Percentiles rank a stretch among this genome's conserved stretches.
phyloP scores from a whole-genome alignment of 2,888 invertebrate species.

The Aquatica leii region DNA sequence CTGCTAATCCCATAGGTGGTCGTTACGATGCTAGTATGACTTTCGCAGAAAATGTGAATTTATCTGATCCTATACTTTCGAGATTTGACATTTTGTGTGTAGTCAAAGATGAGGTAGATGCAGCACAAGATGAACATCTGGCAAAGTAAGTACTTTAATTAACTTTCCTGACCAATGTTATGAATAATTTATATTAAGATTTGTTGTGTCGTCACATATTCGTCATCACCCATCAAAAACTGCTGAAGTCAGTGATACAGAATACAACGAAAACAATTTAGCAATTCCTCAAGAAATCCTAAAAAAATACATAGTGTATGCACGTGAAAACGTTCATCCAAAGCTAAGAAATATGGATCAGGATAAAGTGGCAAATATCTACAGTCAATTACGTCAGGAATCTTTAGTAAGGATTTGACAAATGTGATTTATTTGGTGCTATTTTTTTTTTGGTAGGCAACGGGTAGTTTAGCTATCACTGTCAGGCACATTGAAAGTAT shows the following conservation, averaged over 20 bases:
- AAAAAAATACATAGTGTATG: conserved; percentile 96
- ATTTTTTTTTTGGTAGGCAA: conserved; percentile 67
- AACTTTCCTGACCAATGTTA: no score
- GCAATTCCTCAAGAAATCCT: conserved; percentile 91
- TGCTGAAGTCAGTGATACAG: conserved; percentile 54
- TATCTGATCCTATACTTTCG: conserved; percentile 97
- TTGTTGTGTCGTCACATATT: conserved; percentile 94
- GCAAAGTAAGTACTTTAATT: conserved; percentile 72
- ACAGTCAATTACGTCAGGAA: conserved; percentile 93
- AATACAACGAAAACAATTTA: conserved; percentile 64
- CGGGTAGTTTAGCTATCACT: conserved; percentile 97
- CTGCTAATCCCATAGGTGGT: conserved; percentile 97
- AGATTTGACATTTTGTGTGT: conserved; percentile 98
- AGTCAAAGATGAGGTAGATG: conserved; percentile 94
- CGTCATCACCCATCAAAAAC: conserved; percentile 87
- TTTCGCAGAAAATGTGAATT: conserved; percentile 95
- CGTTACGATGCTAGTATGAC: conserved; percentile 97
- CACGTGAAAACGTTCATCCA: conserved; percentile 92
- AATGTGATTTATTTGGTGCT: background rate
- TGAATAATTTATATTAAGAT: conserved; percentile 58
- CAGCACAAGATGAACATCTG: conserved; percentile 88
- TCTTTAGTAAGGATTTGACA: conserved; percentile 66
- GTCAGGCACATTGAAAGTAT: conserved; percentile 98
- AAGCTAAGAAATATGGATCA: conserved; percentile 90
- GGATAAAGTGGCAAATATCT: conserved; percentile 97